Percentiles rank a stretch among this genome's conserved stretches.
phyloP scores from a whole-genome alignment of 1,140 invertebrate genomes.

The Diprion similis region DNA sequence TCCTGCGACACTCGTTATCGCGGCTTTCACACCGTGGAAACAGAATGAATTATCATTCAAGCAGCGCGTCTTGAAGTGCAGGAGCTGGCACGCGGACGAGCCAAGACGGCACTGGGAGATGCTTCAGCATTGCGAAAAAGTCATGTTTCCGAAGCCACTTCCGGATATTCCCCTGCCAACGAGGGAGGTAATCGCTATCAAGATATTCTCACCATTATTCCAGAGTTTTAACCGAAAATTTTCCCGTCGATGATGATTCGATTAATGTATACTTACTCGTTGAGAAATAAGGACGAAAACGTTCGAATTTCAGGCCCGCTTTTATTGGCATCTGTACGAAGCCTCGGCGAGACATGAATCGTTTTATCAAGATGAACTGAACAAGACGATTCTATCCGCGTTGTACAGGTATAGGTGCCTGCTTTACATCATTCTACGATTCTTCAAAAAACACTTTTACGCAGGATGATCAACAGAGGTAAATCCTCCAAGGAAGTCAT shows the following conservation, averaged over 20 bases:
- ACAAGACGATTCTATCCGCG: constrained; percentile 24
- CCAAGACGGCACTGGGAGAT: constrained; percentile 31
- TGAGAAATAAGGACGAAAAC: constrained; percentile 16
- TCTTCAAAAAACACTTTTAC: constrained; percentile 6
- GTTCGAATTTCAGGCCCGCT: constrained; percentile 35
- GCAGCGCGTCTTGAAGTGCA: constrained; percentile 1
- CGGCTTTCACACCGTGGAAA: background rate
- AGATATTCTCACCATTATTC: background rate
- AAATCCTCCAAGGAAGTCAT: constrained; percentile 13
- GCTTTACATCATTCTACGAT: constrained; percentile 1
- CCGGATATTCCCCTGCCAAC: constrained; percentile 36
- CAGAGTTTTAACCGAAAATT: background rate
- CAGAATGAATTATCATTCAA: background rate
- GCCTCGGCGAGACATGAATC: constrained; percentile 25
- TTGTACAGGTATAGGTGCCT: constrained; percentile 30
- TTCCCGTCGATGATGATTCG: constrained; percentile 16
- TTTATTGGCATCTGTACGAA: constrained; percentile 38
- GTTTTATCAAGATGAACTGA: constrained; percentile 31
- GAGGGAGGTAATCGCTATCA: constrained; percentile 28
- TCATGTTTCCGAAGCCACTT: constrained; percentile 30
- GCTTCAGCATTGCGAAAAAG: constrained; percentile 31
- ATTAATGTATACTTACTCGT: constrained; percentile 18
- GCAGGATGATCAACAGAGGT: constrained; percentile 15
- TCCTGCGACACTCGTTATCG: background rate
- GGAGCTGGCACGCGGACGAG: constrained; percentile 19